Evolutionary conservation across 2,888 invertebrate genomes (phyloP).

Genomic region (Cybosia mesomella): DNA sequence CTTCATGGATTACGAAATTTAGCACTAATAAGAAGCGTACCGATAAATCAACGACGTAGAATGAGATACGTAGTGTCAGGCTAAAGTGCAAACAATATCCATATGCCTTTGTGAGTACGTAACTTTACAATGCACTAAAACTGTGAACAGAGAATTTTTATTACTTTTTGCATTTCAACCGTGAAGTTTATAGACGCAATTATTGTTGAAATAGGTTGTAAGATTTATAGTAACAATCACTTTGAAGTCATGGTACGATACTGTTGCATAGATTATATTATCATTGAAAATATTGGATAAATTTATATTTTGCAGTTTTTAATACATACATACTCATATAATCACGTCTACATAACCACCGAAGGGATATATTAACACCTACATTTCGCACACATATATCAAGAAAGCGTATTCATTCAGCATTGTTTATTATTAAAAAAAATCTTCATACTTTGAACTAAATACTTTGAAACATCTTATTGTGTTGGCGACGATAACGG

Average conservation of each 20-base stretch:
- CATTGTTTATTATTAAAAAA: neutral
- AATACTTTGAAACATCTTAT: conserved; percentile 22
- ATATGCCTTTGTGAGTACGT: neutral
- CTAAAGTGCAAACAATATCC: neutral
- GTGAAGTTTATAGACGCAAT: conserved; percentile 77
- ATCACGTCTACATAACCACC: too few species aligned
- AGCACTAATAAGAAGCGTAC: neutral
- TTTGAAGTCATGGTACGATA: conserved; percentile 32
- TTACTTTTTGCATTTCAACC: conserved; percentile 75
- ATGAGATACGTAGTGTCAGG: neutral
- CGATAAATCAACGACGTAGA: neutral
- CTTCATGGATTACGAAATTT: neutral
- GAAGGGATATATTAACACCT: too few species aligned
- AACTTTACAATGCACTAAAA: conserved; percentile 50
- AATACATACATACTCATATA: neutral
- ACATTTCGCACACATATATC: neutral
- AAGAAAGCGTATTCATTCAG: neutral
- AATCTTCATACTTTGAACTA: conserved; percentile 16
- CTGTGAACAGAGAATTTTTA: conserved; percentile 68
- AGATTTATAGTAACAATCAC: conserved; percentile 65
- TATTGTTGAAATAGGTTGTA: conserved; percentile 67
- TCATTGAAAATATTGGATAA: conserved; percentile 35
- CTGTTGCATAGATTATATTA: conserved; percentile 50
- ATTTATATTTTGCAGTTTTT: neutral
- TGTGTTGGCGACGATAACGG: conserved; percentile 32